Evolutionary conservation across 2,113 vertebrate genomes (phyloP), one percentile per base, ranked within the genome.

Genomic region (Cervus canadensis): DNA sequence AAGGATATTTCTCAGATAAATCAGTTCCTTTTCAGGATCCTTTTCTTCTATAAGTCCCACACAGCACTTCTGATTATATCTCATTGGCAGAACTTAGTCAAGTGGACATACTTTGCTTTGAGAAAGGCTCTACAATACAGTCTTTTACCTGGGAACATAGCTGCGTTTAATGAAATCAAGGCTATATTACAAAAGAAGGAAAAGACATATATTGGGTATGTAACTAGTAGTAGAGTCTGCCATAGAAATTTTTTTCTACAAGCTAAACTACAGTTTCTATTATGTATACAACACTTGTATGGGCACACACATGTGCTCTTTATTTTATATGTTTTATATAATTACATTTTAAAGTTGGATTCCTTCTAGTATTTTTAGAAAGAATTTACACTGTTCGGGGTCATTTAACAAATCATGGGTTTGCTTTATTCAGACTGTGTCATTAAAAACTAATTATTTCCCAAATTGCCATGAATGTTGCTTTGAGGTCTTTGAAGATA

Each of bases 331-430:
- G 3, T 87, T 95, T 92, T 21, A 52, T 78, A 19, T 93, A 78
- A 74, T 76, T 96, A 86, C 2, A 85, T 81, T 97, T 94, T 91
- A 89, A 94, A 95, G 43, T 82, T 67, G 54, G 15, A 67, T 95
- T 92, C 19, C 33, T 21, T 90, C 0, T 93, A 95, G 89, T 40
- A 82, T 86, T 86, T 91, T 94, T 94, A 59, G 71, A 74, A 96
- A 93, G 33, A 62, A 67, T 71, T 79, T 94, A 48, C 83, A 43
- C n/a, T 88, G 6, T 93, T 97, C 23, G 45, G 2, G 30, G 30
- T 33, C 48, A 56, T 60, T 83, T 96, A 56, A 78, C 92, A 89
- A 92, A 52, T 71, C 30, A 64, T 56, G 14, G 2, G 8, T 96
- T 93, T 95, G 21, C 52, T 93, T 50, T 90, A 48, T 87, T 83